phyloP scores from a whole-genome alignment of 2,113 vertebrate species.

The Dendrocopos noguchii region DNA sequence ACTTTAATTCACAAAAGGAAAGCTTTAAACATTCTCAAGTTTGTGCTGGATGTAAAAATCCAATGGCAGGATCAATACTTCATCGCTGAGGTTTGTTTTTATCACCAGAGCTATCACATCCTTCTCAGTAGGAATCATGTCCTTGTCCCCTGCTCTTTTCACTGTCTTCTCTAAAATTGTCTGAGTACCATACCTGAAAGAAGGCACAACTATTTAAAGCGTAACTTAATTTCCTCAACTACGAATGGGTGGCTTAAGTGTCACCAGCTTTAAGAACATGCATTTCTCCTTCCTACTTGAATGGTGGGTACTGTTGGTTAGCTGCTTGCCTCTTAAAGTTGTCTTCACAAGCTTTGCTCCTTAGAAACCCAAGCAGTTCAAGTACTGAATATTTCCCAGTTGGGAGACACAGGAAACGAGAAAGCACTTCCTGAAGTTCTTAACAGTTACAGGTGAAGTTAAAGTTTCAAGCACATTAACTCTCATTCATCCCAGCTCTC shows the following conservation, averaged over 20 bases:
- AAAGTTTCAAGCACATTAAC: not conserved
- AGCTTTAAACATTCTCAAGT: not conserved
- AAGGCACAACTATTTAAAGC: not conserved
- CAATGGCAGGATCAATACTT: fast-evolving
- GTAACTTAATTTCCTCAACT: not conserved
- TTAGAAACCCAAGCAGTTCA: not conserved
- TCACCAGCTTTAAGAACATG: not conserved
- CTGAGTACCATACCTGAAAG: not conserved
- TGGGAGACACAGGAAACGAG: fast-evolving
- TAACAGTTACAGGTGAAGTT: not conserved
- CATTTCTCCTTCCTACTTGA: not conserved
- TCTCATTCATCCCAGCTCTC: not conserved
- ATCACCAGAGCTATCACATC: not conserved
- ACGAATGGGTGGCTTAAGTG: not conserved
- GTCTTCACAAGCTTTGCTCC: not conserved
- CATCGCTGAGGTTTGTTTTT: not conserved
- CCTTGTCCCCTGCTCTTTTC: not conserved
- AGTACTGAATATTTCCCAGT: not conserved
- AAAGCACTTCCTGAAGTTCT: not conserved
- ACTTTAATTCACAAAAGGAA: not conserved
- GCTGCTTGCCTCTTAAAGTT: not conserved
- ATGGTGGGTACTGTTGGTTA: not conserved
- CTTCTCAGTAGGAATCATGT: not conserved
- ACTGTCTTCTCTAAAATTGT: not conserved
- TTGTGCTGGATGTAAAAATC: not conserved